phyloP scores from a whole-genome alignment of 2,113 vertebrate species.

The Actenoides lindsayi region DNA sequence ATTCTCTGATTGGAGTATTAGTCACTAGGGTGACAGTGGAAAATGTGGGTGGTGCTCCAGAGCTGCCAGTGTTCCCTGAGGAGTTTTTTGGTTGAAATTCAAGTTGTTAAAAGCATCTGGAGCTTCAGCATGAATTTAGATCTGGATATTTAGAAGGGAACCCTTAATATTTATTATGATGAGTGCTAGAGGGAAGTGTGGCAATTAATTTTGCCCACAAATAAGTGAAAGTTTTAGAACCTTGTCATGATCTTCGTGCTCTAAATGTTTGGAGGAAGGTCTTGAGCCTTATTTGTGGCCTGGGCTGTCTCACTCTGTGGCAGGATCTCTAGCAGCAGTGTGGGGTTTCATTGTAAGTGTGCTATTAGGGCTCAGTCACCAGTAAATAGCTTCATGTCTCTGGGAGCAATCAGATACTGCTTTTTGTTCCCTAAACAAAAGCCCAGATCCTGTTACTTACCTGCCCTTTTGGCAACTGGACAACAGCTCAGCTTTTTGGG shows the following conservation, averaged over 20 bases:
- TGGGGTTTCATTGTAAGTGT: neutral
- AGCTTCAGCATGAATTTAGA: neutral
- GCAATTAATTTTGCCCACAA: neutral
- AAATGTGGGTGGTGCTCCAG: neutral
- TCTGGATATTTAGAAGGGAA: neutral
- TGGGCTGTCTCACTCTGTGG: neutral
- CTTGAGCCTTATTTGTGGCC: neutral
- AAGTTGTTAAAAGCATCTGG: neutral
- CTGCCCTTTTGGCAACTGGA: neutral
- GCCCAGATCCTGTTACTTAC: constrained; percentile 34
- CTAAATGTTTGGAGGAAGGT: neutral
- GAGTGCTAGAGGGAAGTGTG: neutral
- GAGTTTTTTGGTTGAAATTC: neutral
- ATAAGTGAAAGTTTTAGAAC: neutral
- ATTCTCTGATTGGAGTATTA: neutral
- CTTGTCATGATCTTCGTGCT: neutral
- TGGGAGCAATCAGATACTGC: neutral
- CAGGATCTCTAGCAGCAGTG: neutral
- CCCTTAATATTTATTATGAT: neutral
- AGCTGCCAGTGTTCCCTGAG: neutral
- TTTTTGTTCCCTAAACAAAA: constrained; percentile 37
- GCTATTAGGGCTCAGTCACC: neutral
- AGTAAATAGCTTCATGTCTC: neutral
- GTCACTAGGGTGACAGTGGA: neutral
- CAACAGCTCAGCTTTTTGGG: neutral